These are phyloP conservation scores for Melanitta fusca DNA, from an alignment of 2,797 vertebrate genomes.

Conservation along the genomic window DNA sequence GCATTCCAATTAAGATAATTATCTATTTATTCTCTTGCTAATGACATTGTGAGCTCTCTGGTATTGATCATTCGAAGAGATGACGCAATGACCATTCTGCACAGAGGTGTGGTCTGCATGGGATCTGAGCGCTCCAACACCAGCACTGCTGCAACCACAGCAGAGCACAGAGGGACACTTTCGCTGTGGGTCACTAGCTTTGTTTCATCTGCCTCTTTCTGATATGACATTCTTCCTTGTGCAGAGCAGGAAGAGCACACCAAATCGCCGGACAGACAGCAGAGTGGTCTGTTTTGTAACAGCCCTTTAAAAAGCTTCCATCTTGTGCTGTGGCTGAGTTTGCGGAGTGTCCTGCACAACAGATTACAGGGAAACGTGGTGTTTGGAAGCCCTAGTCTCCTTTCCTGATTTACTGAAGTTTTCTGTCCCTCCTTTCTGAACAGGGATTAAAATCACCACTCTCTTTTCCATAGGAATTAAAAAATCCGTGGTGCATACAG, in stretches of 20 bases:
- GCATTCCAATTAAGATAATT: background rate
- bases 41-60: background rate
- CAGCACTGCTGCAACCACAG: background rate
- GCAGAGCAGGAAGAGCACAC: background rate
- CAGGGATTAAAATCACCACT: background rate
- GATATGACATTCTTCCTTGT: background rate
- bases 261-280: background rate
- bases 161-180: background rate
- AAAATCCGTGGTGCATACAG: background rate
- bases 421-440: background rate
- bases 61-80: slow-evolving; percentile 13
- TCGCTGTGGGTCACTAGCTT: background rate
- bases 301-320: background rate
- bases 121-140: background rate
- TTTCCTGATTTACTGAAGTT: background rate
- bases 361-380: background rate
- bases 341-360: background rate
- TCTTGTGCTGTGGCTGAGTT: background rate
- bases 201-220: background rate
- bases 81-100: background rate
- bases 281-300: background rate
- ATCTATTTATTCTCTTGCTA: slow-evolving; percentile 9
- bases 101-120: background rate
- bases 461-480: background rate
- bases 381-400: background rate